Base-by-base conservation (phyloP, 2,113 vertebrate genomes). In the Platichthys stellatus region DNA sequence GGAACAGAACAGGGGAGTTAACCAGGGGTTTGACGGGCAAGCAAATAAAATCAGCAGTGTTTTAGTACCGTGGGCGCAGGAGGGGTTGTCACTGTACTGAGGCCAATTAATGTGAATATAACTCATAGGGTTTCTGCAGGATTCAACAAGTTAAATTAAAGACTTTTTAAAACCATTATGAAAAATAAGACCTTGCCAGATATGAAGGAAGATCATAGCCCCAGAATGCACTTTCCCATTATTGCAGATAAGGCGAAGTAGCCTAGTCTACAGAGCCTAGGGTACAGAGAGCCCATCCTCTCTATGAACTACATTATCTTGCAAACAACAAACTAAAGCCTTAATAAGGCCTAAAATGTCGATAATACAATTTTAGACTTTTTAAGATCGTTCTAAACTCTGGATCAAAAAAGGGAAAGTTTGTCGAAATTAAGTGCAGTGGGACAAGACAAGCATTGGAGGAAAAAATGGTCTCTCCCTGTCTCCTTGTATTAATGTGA, bases 31-130 rank as follows among this genome's bases (percentile, higher is more conserved):
- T 68, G 81, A 87, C 1, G 5, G 60, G 65, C 70, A 79, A 66
- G 67, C 59, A 70, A 81, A 82, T 74, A 74, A 81, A 86, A 78
- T 66, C 28, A 64, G 31, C 31, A 51, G 67, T 15, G 35, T 67
- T 51, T 78, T 56, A 31, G 68, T 49, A 18, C 14, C 43, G 61
- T 43, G 73, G 26, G 24, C 35, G 69, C 20, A 8, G 35, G 57
- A 66, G 28, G 45, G 53, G 24, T 13, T 61, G 51, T 80, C 69
- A 68, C 31, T 66, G 38, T 23, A 63, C 10, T 75, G 67, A 80
- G 54, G 71, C 63, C 56, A 66, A 69, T 49, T 31, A 45, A 31
- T 13, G 28, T 21, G 35, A 24, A 75, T 26, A 54, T 17, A 72
- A 72, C 67, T n/a, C 65, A 61, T 18, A 8, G 47, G 15, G 47